Conservation (phyloP, 2,797 vertebrate genomes). For the Propithecus deckenii region DNA sequence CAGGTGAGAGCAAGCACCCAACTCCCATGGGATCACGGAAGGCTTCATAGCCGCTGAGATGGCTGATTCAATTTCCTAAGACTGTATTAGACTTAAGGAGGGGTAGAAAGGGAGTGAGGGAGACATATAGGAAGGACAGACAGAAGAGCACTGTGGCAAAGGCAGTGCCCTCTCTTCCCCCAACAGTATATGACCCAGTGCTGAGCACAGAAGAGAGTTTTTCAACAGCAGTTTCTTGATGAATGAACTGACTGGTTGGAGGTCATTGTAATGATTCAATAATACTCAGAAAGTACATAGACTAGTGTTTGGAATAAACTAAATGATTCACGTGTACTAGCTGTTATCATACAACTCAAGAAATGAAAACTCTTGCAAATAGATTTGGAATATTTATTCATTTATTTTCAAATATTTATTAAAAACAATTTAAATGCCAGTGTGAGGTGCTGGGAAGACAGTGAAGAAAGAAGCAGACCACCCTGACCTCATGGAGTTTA, state of each 20-base stretch:
- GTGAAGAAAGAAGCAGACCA: neutral
- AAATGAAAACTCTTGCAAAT: neutral
- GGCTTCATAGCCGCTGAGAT: neutral
- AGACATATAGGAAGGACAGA: neutral
- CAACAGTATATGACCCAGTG: neutral
- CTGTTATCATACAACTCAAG: neutral
- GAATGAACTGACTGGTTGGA: neutral
- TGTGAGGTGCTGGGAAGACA: neutral
- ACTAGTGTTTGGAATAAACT: neutral
- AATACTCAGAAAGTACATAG: neutral
- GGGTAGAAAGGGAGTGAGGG: neutral
- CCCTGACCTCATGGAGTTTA: neutral
- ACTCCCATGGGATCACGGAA: neutral
- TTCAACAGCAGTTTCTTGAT: neutral
- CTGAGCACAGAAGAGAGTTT: neutral
- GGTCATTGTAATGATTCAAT: neutral
- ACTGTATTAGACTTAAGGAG: neutral
- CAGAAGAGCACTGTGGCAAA: neutral
- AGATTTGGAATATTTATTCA: neutral
- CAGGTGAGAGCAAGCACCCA: neutral
- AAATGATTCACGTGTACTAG: neutral
- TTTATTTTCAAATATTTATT: neutral
- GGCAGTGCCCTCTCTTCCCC: neutral
- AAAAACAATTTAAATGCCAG: neutral
- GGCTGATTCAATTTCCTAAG: neutral